phyloP scores from a whole-genome alignment of 2,797 vertebrate genomes.

The Fistularia tabacaria region DNA sequence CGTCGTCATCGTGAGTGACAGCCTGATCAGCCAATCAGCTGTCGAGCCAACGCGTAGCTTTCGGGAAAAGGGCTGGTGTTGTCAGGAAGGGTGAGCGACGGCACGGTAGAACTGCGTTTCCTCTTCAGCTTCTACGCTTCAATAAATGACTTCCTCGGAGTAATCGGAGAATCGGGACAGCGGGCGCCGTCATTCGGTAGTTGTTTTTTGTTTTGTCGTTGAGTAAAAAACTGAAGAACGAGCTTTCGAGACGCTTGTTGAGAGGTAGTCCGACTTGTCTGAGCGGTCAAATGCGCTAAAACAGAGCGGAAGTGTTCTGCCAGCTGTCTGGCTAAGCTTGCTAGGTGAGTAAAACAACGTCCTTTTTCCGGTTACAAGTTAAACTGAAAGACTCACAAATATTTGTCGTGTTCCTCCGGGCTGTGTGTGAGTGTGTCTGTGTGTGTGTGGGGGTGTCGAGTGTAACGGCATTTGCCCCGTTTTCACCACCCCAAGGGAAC shows the following conservation, averaged over 20 bases:
- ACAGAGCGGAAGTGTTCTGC: slow-evolving; percentile 73
- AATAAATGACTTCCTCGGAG: not conserved
- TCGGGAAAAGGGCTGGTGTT: slow-evolving; percentile 74
- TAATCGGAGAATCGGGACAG: not conserved
- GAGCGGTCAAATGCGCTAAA: slow-evolving; percentile 61
- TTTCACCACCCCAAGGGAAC: not conserved
- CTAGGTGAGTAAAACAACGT: slow-evolving; percentile 59
- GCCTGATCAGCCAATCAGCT: slow-evolving; percentile 59
- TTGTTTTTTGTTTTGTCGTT: not conserved
- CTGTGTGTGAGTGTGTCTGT: too few species aligned
- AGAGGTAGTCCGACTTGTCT: slow-evolving; percentile 14
- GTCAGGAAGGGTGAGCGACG: slow-evolving; percentile 67
- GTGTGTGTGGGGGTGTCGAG: too few species aligned
- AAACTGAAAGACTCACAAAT: fast-evolving
- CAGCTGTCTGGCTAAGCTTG: slow-evolving; percentile 65
- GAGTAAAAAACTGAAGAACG: not conserved
- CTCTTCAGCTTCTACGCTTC: too few species aligned
- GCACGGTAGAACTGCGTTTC: slow-evolving; percentile 1
- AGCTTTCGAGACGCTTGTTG: not conserved
- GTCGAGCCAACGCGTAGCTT: slow-evolving; percentile 48
- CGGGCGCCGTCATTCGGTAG: not conserved
- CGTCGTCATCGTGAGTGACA: slow-evolving; percentile 49
- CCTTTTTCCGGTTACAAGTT: not conserved
- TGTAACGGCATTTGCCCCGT: too few species aligned
- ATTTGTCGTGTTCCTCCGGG: not conserved